These are phyloP conservation scores for Brachionus sp. DNA, from an alignment of 1,140 invertebrate genomes.

Conservation along the genomic window DNA sequence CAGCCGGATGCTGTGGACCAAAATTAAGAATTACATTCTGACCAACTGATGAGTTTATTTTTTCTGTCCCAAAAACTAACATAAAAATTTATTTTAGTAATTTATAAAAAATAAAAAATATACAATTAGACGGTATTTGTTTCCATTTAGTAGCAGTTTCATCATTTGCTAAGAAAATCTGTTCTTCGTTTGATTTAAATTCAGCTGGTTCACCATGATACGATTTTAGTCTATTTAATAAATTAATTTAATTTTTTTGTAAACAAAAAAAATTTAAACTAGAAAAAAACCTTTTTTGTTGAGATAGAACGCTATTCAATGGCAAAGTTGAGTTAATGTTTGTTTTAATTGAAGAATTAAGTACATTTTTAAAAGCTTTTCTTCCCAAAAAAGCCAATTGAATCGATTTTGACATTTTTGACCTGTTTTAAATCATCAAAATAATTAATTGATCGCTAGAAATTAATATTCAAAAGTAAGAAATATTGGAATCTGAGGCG, in stretches of 20 bases:
- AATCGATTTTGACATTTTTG: slow-evolving; percentile 38
- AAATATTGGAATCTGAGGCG: not conserved
- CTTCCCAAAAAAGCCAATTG: slow-evolving; percentile 24
- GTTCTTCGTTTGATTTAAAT: slow-evolving; percentile 26
- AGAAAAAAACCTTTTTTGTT: slow-evolving; percentile 31
- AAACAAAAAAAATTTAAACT: not conserved
- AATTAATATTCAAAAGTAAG: not conserved
- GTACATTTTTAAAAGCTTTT: slow-evolving; percentile 19
- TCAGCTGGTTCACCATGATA: slow-evolving; percentile 36
- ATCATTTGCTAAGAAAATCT: slow-evolving; percentile 19
- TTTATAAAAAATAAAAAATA: not conserved
- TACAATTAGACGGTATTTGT: slow-evolving; percentile 37
- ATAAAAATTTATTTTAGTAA: not conserved
- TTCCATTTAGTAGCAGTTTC: slow-evolving; percentile 43
- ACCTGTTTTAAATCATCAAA: not conserved
- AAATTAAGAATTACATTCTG: slow-evolving; percentile 85
- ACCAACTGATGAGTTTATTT: not conserved
- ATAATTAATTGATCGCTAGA: not conserved
- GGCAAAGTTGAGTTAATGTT: not conserved
- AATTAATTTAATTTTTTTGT: not conserved
- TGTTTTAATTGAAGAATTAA: not conserved
- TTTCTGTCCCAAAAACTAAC: slow-evolving; percentile 13
- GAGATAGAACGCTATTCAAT: not conserved
- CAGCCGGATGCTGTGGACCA: slow-evolving; percentile 96
- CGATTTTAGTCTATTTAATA: slow-evolving; percentile 12